Conservation (phyloP, 2,113 vertebrate species). For the Ciconia boyciana region DNA sequence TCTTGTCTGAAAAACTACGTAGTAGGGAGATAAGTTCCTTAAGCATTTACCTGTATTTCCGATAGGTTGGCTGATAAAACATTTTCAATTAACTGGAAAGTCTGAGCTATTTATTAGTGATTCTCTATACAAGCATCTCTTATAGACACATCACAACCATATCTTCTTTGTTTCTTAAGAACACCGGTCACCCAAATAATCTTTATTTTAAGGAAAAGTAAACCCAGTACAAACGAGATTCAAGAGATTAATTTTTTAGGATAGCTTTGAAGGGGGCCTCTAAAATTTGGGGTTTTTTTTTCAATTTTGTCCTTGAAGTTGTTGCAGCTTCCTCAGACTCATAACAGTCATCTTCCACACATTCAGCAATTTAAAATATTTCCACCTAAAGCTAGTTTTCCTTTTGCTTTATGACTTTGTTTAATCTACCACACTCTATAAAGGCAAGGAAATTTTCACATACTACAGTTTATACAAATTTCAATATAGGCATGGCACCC, state of each 20-base stretch:
- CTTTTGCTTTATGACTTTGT: not conserved
- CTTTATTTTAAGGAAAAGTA: not conserved
- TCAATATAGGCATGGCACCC: not conserved
- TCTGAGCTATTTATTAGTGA: not conserved
- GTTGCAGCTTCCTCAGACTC: not conserved
- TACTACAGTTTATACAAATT: not conserved
- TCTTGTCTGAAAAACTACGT: not conserved
- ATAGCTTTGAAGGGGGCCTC: not conserved
- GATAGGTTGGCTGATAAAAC: not conserved
- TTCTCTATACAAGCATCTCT: not conserved
- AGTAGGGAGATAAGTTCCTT: not conserved
- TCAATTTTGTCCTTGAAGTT: not conserved
- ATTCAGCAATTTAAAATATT: not conserved
- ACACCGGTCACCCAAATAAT: not conserved
- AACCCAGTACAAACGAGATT: not conserved
- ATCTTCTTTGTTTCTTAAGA: not conserved
- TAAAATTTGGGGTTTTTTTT: not conserved
- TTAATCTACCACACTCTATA: not conserved
- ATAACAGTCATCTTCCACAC: not conserved
- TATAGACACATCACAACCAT: not conserved
- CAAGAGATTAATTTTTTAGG: not conserved
- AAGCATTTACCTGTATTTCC: not conserved
- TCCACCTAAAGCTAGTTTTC: not conserved
- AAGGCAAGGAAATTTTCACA: not conserved
- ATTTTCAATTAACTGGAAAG: not conserved